These are phyloP conservation scores for Diarsia rubi DNA, from an alignment of 2,888 invertebrate species.

Conservation along the genomic window DNA sequence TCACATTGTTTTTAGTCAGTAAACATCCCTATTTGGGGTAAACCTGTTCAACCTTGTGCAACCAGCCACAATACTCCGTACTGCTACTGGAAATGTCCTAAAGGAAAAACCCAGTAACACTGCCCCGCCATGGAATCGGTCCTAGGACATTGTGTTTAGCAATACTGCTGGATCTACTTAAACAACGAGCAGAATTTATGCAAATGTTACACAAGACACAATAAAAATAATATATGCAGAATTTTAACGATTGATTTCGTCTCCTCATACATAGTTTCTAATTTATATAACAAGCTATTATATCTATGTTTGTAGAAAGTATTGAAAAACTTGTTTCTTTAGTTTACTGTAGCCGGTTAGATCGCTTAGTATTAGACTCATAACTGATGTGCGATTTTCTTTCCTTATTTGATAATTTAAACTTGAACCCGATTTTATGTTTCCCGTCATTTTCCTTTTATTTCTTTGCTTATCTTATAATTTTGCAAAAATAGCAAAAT, in stretches of 20 bases:
- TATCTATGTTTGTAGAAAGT: slow-evolving; percentile 70
- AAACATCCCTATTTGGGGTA: no score
- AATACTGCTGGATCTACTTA: background rate
- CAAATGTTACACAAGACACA: slow-evolving; percentile 53
- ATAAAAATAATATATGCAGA: slow-evolving; percentile 51
- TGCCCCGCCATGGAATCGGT: background rate
- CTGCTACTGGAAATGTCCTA: background rate
- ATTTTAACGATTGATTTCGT: slow-evolving; percentile 52
- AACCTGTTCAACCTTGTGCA: background rate
- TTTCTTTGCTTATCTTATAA: background rate
- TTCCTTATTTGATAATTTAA: slow-evolving; percentile 31
- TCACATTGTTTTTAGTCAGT: no score
- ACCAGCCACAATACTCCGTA: background rate
- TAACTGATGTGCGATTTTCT: slow-evolving; percentile 44
- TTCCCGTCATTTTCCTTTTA: slow-evolving; percentile 11
- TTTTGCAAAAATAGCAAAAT: slow-evolving; percentile 1
- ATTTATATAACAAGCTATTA: slow-evolving; percentile 69
- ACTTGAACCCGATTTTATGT: background rate
- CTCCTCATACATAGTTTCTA: slow-evolving; percentile 65
- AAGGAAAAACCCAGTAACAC: background rate
- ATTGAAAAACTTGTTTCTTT: slow-evolving; percentile 68
- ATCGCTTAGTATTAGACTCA: slow-evolving; percentile 28
- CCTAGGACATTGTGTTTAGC: background rate
- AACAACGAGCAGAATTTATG: slow-evolving; percentile 8
- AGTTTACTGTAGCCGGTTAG: slow-evolving; percentile 43